These are phyloP conservation scores for Lydus trimaculatus DNA, from an alignment of 2,888 invertebrate genomes.

Conservation along the genomic window DNA sequence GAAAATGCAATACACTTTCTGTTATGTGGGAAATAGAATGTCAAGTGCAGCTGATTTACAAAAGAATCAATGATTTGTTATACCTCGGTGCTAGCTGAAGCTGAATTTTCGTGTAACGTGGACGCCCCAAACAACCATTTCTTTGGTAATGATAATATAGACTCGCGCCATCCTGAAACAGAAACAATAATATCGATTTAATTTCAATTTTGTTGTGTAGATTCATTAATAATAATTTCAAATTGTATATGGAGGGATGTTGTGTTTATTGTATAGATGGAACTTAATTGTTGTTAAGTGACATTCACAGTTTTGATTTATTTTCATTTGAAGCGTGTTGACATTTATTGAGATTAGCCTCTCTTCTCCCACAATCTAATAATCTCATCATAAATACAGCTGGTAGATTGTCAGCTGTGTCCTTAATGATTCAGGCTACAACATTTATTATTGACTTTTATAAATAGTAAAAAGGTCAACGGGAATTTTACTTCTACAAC, in stretches of 20 bases:
- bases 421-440: conserved; percentile 15
- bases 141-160: conserved; percentile 74
- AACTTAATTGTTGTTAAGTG: conserved; percentile 51
- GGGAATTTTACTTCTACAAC: neutral
- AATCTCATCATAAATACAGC: conserved; percentile 46
- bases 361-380: conserved; percentile 42
- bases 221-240: too few species aligned
- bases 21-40: conserved; percentile 28
- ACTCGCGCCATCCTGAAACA: conserved; percentile 77
- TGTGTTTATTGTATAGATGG: too few species aligned
- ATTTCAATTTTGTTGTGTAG: too few species aligned
- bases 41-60: conserved; percentile 28
- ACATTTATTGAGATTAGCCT: conserved; percentile 48
- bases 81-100: conserved; percentile 54
- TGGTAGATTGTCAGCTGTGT: conserved; percentile 37
- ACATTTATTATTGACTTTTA: conserved; percentile 3
- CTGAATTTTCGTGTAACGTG: conserved; percentile 59
- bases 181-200: conserved; percentile 21
- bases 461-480: neutral
- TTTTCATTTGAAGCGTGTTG: conserved; percentile 34
- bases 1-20: neutral
- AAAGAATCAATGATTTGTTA: conserved; percentile 12
- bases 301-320: conserved; percentile 35
- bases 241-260: too few species aligned
- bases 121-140: conserved; percentile 67